Conservation (phyloP, 2,888 invertebrate genomes). For the Tyria jacobaeae region DNA sequence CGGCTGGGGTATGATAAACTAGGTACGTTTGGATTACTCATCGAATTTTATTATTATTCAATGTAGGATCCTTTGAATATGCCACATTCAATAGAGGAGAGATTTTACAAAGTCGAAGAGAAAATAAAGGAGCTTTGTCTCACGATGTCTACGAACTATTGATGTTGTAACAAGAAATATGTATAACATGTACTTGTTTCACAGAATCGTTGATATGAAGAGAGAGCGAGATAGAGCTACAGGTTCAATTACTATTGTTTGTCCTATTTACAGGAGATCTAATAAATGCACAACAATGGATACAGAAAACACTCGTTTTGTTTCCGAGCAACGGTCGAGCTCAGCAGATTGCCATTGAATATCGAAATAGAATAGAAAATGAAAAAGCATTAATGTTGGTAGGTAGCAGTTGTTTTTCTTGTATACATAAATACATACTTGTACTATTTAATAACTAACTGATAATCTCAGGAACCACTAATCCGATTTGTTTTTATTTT, state of each 20-base stretch:
- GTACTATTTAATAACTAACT: too few relatives aligned
- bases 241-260: background rate
- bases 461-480: too few relatives aligned
- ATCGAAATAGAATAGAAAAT: constrained; percentile 2
- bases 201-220: background rate
- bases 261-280: constrained; percentile 1
- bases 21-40: background rate
- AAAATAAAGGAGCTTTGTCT: too few relatives aligned
- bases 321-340: constrained; percentile 1
- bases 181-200: too few relatives aligned
- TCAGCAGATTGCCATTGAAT: background rate
- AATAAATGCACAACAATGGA: constrained; percentile 4
- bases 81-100: too few relatives aligned
- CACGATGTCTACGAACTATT: too few relatives aligned
- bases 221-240: background rate
- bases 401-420: background rate
- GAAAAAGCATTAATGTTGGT: background rate
- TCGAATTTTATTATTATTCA: background rate
- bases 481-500: too few relatives aligned
- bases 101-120: too few relatives aligned
- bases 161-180: too few relatives aligned
- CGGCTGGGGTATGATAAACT: background rate
- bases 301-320: constrained; percentile 1
- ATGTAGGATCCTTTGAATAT: too few relatives aligned
- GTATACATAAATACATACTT: too few relatives aligned